Evolutionary conservation across 1,140 invertebrate species (phyloP).

Genomic region (Pachypsylla venusta): DNA sequence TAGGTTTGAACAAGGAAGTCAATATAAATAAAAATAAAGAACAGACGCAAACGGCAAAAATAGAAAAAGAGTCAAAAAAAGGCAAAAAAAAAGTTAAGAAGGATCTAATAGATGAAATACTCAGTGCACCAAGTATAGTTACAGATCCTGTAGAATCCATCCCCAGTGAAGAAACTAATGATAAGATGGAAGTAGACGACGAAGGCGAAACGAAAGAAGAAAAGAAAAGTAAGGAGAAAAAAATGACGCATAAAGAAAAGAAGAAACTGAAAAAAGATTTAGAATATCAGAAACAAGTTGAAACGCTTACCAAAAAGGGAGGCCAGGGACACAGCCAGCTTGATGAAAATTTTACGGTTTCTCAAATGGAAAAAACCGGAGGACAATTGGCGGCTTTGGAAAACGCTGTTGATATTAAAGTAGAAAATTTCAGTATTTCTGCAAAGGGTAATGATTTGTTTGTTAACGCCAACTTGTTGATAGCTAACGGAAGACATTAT

Average conservation of each 20-base stretch:
- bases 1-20: slow-evolving; percentile 7
- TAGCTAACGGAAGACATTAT: slow-evolving; percentile 87
- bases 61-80: neutral
- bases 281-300: slow-evolving; percentile 84
- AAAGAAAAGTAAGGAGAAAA: slow-evolving; percentile 38
- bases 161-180: neutral
- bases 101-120: slow-evolving; percentile 7
- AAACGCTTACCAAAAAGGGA: slow-evolving; percentile 71
- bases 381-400: slow-evolving; percentile 73
- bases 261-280: slow-evolving; percentile 82
- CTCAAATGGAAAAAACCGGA: slow-evolving; percentile 75
- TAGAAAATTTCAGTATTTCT: slow-evolving; percentile 92
- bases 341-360: slow-evolving; percentile 90
- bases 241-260: slow-evolving; percentile 85
- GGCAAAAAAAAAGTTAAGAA: slow-evolving; percentile 1
- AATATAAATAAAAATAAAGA: too few relatives aligned
- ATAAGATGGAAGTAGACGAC: slow-evolving; percentile 10
- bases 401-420: slow-evolving; percentile 94
- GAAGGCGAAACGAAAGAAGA: slow-evolving; percentile 16
- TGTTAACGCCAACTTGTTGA: slow-evolving; percentile 87
- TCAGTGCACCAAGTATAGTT: slow-evolving; percentile 13
- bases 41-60: too few relatives aligned
- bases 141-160: neutral
- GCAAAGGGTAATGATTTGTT: slow-evolving; percentile 97
- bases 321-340: slow-evolving; percentile 74